Base-by-base conservation (phyloP, 2,113 vertebrate genomes). In the Psephotus haematonotus region DNA sequence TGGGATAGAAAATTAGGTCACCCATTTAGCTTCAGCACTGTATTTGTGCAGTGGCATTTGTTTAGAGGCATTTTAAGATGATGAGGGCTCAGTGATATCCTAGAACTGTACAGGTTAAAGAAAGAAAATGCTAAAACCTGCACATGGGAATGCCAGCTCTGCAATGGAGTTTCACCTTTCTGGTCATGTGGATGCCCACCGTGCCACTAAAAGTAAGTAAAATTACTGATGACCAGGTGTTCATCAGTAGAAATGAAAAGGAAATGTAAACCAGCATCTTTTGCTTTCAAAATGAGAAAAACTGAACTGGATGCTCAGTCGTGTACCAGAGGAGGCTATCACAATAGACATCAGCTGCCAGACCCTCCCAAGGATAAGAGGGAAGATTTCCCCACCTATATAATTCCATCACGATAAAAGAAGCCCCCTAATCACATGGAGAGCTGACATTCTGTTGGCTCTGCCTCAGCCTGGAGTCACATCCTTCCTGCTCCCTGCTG, bases 391-490 rank as follows among this genome's bases (percentile, higher is more conserved):
- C 63, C 17, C 47, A 44, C 55, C 68, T 69, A 31, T 37, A 9
- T 44, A 93, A 63, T 0, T 1, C n/a, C 37, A 76, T 10, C 1
- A 0, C 0, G 0, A 50, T 13, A 24, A 46, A 81, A 70, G 37
- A 13, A 24, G 24, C 17, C 14, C 17, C 20, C 35, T 70, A 49
- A 59, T 35, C 55, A 64, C 75, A 64, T 17, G 29, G 43, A 76
- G 24, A 70, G 15, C 23, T 65, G n/a, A 46, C 25, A 12, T 76
- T 59, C 39, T 52, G 55, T 24, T 46, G 75, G 29, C 31, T 89
- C 24, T 89, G 35, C 63, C 17, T 76, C 55, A 69, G 37, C 63
- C 28, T 43, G 41, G 35, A 84, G 41, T 74, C 31, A 44, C 0
- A 1, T 25, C 41, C 33, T 50, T 81, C 37, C 69, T 46, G 31